Conservation (phyloP, 2,888 invertebrate species). For the Conops quadrifasciatus region DNA sequence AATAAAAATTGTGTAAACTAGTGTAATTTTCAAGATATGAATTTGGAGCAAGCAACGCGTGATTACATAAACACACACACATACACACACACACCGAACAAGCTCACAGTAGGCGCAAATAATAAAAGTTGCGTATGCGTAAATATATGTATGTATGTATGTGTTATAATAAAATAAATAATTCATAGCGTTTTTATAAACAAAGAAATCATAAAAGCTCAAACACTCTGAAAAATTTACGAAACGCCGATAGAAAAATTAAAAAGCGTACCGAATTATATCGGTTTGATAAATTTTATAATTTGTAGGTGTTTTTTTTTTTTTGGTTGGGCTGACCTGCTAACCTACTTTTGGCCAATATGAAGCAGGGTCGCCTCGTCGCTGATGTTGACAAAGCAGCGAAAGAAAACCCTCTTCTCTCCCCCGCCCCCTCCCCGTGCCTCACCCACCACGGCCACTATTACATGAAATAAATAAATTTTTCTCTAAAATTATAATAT, state of each 20-base stretch:
- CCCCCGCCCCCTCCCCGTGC: too few species aligned
- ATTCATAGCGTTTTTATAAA: conserved; percentile 7
- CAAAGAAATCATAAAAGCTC: conserved; percentile 2
- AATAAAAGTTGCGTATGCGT: background rate
- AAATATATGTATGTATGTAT: conserved; percentile 16
- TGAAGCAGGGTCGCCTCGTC: background rate
- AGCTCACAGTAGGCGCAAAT: too few species aligned
- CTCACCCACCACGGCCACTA: too few species aligned
- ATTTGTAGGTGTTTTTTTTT: conserved; percentile 39
- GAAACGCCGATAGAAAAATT: conserved; percentile 10
- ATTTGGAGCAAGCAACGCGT: background rate
- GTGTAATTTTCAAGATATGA: background rate
- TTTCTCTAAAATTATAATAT: background rate
- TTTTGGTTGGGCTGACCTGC: conserved; percentile 71
- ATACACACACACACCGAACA: too few species aligned
- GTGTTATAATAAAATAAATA: conserved; percentile 37
- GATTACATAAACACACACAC: too few species aligned
- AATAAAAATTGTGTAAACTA: too few species aligned
- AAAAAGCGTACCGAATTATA: conserved; percentile 10
- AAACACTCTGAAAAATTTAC: background rate
- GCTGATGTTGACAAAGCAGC: too few species aligned
- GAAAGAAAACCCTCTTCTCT: too few species aligned
- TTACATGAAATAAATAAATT: too few species aligned
- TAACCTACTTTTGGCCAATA: conserved; percentile 77
- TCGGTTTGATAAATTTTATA: conserved; percentile 16